phyloP scores from a whole-genome alignment of 2,797 vertebrate species.

The Lutjanus argentimaculatus region DNA sequence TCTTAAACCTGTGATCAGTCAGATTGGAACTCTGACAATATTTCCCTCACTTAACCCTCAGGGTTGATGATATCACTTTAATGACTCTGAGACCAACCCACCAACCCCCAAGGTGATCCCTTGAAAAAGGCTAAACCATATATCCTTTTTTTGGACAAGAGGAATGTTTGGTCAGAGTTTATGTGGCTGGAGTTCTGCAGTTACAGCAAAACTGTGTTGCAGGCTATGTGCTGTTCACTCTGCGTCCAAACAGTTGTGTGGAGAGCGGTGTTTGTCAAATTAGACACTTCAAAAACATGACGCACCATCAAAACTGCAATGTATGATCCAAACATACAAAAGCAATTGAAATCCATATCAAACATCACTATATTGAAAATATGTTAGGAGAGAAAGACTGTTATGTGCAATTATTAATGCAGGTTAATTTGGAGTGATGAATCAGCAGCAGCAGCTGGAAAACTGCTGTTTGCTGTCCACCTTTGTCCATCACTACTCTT shows the following conservation, averaged over 20 bases:
- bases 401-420: neutral
- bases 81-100: neutral
- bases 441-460: conserved; percentile 9
- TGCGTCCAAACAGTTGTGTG: neutral
- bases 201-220: conserved; percentile 12
- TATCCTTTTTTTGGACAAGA: neutral
- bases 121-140: neutral
- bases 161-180: conserved; percentile 1
- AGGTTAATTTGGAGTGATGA: conserved; percentile 1
- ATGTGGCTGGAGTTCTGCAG: conserved; percentile 5
- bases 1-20: neutral
- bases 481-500: conserved; percentile 27
- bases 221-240: neutral
- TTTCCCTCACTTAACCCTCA: neutral
- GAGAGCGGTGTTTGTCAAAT: neutral
- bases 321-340: neutral
- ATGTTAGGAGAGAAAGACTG: neutral
- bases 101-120: neutral
- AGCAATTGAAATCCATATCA: neutral
- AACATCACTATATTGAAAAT: neutral
- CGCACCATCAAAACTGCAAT: neutral
- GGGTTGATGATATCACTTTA: neutral
- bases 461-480: conserved; percentile 11
- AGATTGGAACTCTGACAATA: neutral
- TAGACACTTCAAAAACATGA: neutral